Conservation (phyloP, 1,140 invertebrate species). For the Pseudomyrmex concolor region DNA sequence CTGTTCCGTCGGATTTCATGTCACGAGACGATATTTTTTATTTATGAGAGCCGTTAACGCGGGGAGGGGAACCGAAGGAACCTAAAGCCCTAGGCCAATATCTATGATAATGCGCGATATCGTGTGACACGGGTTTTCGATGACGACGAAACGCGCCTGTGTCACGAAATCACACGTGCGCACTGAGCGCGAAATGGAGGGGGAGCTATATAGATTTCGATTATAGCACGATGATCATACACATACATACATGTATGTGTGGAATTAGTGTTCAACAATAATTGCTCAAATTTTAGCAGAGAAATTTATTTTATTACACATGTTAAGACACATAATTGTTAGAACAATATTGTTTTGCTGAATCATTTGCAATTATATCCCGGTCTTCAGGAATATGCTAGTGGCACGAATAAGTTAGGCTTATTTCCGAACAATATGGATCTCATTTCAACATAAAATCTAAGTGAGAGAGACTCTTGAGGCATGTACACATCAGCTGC, state of each 20-base stretch:
- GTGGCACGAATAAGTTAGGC: background rate
- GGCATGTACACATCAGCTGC: background rate
- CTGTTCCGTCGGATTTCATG: constrained; percentile 38
- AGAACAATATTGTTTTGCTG: background rate
- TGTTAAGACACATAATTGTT: background rate
- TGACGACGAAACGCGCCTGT: constrained; percentile 25
- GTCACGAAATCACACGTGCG: constrained; percentile 38
- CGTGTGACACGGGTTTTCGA: constrained; percentile 32
- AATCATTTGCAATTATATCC: background rate
- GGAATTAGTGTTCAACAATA: no score
- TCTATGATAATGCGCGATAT: constrained; percentile 69
- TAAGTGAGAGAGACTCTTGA: background rate
- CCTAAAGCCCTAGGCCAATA: constrained; percentile 65
- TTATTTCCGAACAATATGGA: constrained; percentile 23
- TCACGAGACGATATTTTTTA: constrained; percentile 61
- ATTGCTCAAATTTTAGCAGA: no score
- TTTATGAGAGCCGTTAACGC: constrained; percentile 66
- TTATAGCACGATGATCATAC: background rate
- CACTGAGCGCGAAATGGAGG: background rate
- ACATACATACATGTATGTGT: no score
- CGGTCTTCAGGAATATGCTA: background rate
- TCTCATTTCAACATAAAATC: background rate
- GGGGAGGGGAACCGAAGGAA: background rate
- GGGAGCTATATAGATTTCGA: background rate
- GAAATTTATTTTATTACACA: no score